phyloP scores from a whole-genome alignment of 2,113 vertebrate species.

The Baryphthengus martii region DNA sequence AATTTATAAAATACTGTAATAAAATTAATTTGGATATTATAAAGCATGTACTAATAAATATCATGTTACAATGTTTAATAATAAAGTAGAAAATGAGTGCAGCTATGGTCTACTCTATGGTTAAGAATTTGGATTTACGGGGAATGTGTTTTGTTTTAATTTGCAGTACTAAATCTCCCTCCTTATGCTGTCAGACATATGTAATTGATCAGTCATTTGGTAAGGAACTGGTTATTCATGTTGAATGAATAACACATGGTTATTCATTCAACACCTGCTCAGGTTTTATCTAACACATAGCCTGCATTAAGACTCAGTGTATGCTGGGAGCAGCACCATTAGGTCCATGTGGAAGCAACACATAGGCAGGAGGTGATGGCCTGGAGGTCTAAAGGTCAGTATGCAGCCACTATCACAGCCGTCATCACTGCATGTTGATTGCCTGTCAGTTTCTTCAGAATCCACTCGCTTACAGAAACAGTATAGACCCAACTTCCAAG shows the following conservation, averaged over 20 bases:
- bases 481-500: not conserved
- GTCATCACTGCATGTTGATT: no score
- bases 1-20: not conserved
- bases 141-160: not conserved
- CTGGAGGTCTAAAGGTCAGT: not conserved
- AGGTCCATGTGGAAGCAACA: not conserved
- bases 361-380: accelerated
- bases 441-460: not conserved
- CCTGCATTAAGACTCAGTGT: accelerated
- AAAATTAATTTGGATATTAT: not conserved
- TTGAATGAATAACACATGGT: no score
- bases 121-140: not conserved
- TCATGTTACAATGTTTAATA: not conserved
- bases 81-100: not conserved
- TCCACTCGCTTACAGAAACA: accelerated
- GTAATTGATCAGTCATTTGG: not conserved
- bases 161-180: not conserved
- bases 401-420: not conserved
- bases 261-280: not conserved
- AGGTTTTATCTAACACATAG: not conserved
- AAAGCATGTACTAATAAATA: not conserved
- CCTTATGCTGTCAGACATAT: not conserved
- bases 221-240: no score
- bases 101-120: not conserved
- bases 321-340: not conserved